These are phyloP conservation scores for Mormyrus iriodes DNA, from an alignment of 2,113 vertebrate species.

Conservation along the genomic window DNA sequence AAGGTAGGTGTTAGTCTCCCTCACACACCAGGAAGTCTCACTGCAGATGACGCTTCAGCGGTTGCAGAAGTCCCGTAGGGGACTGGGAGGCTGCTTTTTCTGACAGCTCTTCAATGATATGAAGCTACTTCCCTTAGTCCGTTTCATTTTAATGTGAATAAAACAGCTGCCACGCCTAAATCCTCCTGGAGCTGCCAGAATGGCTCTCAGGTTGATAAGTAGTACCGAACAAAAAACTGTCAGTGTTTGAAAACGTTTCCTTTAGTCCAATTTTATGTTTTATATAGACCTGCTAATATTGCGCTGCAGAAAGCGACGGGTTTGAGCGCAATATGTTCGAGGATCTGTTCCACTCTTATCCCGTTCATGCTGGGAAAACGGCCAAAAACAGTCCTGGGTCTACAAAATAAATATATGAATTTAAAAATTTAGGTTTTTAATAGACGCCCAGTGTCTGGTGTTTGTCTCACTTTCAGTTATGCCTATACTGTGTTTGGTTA, in stretches of 20 bases:
- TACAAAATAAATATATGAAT: neutral
- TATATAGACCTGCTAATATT: neutral
- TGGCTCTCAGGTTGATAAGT: neutral
- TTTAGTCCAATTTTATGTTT: neutral
- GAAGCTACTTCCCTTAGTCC: neutral
- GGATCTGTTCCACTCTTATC: neutral
- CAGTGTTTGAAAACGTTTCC: neutral
- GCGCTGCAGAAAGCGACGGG: neutral
- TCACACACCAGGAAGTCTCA: neutral
- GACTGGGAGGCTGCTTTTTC: neutral
- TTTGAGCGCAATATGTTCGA: neutral
- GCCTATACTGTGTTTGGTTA: neutral
- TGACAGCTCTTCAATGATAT: neutral
- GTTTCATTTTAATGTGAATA: neutral
- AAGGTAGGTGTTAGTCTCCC: neutral
- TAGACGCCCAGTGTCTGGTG: neutral
- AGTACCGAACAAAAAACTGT: neutral
- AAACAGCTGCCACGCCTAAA: slow-evolving; percentile 7
- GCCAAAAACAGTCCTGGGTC: neutral
- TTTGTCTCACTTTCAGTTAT: neutral
- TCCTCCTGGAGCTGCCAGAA: neutral
- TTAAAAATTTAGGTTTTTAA: neutral
- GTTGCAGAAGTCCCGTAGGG: neutral
- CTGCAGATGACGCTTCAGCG: neutral
- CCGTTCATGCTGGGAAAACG: neutral